Conservation (phyloP, 2,797 vertebrate genomes). For the Neosalanx taihuensis region DNA sequence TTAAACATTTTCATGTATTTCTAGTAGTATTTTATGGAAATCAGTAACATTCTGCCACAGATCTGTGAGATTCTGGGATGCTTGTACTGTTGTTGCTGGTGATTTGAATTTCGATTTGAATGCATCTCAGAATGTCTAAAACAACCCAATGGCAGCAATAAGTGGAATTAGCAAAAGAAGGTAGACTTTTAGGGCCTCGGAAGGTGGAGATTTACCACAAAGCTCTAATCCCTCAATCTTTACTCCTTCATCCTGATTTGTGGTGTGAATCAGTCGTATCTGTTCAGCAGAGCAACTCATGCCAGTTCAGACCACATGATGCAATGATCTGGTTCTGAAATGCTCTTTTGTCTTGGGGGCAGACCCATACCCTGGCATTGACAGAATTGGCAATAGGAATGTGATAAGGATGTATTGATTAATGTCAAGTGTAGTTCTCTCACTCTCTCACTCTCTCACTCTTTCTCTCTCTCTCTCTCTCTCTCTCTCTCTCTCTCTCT, state of each 20-base stretch:
- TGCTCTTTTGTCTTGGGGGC: neutral
- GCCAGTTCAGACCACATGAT: neutral
- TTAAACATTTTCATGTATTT: neutral
- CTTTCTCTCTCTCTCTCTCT: neutral
- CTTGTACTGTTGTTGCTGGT: neutral
- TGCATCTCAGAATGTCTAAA: neutral
- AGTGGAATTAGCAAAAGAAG: too few species aligned
- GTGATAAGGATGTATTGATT: constrained; percentile 15
- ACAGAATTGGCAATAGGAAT: constrained; percentile 34
- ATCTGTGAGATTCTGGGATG: neutral
- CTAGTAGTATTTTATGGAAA: neutral
- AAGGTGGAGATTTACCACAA: too few species aligned
- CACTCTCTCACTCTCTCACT: neutral
- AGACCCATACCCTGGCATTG: constrained; percentile 4
- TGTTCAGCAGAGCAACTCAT: neutral
- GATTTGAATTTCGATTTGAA: neutral
- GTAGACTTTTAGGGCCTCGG: too few species aligned
- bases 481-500: neutral
- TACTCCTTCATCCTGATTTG: constrained; percentile 17
- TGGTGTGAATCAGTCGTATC: constrained; percentile 10
- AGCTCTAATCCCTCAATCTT: too few species aligned
- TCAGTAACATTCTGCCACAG: neutral
- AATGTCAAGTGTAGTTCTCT: neutral
- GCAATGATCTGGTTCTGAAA: neutral
- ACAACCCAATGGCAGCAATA: neutral